Evolutionary conservation across 2,888 invertebrate species (phyloP).

Genomic region (Mythimna loreyi): DNA sequence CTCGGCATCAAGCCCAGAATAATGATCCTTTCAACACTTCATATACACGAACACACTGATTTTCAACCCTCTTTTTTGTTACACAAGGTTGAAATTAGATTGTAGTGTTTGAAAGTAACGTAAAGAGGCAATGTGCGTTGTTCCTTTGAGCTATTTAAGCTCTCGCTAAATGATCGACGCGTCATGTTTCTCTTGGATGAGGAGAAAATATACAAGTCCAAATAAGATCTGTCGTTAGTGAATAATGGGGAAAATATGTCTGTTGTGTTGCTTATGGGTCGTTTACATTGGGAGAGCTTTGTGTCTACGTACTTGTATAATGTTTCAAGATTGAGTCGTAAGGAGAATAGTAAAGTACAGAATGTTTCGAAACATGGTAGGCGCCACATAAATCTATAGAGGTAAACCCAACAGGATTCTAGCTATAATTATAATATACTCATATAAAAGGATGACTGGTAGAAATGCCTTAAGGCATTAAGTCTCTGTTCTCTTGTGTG

Average conservation of each 20-base stretch:
- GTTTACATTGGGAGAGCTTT: conserved; percentile 26
- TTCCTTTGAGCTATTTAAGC: conserved; percentile 70
- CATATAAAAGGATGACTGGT: too few relatives aligned
- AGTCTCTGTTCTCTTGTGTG: too few relatives aligned
- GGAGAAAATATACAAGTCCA: conserved; percentile 59
- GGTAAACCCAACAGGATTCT: too few relatives aligned
- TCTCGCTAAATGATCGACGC: conserved; percentile 66
- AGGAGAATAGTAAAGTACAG: too few relatives aligned
- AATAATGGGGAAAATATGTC: conserved; percentile 58
- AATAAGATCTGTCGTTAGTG: conserved; percentile 57
- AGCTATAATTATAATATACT: too few relatives aligned
- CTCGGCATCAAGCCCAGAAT: conserved; percentile 65
- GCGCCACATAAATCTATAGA: too few relatives aligned
- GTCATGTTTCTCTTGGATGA: conserved; percentile 56
- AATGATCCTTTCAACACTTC: conserved; percentile 70
- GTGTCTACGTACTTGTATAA: not conserved
- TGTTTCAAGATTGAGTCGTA: not conserved
- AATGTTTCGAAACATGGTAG: too few relatives aligned
- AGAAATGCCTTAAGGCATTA: too few relatives aligned
- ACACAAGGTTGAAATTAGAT: conserved; percentile 7
- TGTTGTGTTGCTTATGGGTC: conserved; percentile 41
- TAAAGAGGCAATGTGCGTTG: conserved; percentile 62
- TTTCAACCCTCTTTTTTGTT: conserved; percentile 14
- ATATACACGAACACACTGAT: conserved; percentile 34
- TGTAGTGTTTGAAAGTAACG: conserved; percentile 20